Evolutionary conservation across 64 coral and sea anemone genomes (phyloP), one percentile per base, ranked within the genome.

Genomic region (Astreopora myriophthalma): DNA sequence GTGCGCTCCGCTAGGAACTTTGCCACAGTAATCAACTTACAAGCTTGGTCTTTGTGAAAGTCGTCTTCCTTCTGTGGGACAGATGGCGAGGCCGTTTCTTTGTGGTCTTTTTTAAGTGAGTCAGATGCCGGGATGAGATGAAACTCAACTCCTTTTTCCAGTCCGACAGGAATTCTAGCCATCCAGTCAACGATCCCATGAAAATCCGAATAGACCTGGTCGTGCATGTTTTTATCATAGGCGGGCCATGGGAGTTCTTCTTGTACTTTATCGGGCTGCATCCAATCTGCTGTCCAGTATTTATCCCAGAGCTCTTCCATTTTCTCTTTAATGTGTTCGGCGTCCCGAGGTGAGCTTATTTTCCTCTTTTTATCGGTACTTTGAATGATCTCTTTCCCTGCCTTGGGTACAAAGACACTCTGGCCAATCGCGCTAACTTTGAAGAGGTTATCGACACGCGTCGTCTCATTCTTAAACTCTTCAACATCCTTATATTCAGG

Each of bases 381-480:
- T 64, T 64, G 0, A 5, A 64, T 5, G 8, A 69, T 1, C n/a
- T 69, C 66, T 69, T 30, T 6, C 10, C 69, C 69, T 20, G 16
- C 69, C 1, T 37, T 37, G 22, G 69, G 69, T 34, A 73, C 69
- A 73, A 73, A 73, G 13, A 73, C 34, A 34, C 1, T 19, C 20
- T 73, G 69, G 6, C 31, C 7, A 17, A 73, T n/a, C 0, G 69
- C 32, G 16, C 69, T 73, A 6, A 73, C 69, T 37, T 85, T 85
- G 29, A 92, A 96, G 13, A 96, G 17, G 8, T 33, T 66, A 71
- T 88, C 91, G 44, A 90, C 68, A 8, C 64, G 22, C 9, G 22
- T 71, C 17, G 34, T 57, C 73, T 92, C 71, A 4, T 66, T 39
- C 31, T 80, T 3, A 2, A 79, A 55, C 2, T 71, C 29, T 22